phyloP scores from a whole-genome alignment of 2,113 vertebrate species.

The Notarius lentiginosus region DNA sequence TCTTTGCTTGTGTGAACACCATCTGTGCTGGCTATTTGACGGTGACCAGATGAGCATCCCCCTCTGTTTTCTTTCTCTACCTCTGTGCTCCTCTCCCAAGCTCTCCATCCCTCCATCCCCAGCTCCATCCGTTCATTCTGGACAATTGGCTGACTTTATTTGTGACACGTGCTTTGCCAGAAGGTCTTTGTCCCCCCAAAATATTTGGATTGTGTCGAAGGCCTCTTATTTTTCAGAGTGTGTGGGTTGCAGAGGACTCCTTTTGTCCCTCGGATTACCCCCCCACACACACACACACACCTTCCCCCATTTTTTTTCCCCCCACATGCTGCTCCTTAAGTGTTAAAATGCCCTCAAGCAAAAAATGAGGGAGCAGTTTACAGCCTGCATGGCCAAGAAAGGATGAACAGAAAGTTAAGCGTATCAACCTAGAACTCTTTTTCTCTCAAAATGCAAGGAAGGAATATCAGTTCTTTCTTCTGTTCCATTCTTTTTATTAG shows the following conservation, averaged over 20 bases:
- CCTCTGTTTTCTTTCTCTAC: constrained; percentile 43
- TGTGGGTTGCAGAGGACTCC: constrained; percentile 49
- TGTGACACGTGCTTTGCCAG: constrained; percentile 66
- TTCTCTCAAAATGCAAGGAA: not conserved
- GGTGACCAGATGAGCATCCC: constrained; percentile 65
- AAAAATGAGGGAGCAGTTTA: constrained; percentile 74
- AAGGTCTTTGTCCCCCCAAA: constrained; percentile 39
- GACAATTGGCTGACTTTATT: constrained; percentile 70
- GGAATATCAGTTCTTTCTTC: not conserved
- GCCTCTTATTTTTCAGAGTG: constrained; percentile 35
- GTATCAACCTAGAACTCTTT: not conserved
- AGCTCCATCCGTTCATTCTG: constrained; percentile 47
- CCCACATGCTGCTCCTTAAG: constrained; percentile 68
- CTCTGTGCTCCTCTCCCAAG: constrained; percentile 31
- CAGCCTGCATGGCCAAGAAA: constrained; percentile 29
- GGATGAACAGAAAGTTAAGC: not conserved
- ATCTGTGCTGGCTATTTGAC: constrained; percentile 68
- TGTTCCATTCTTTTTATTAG: not conserved
- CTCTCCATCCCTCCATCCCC: constrained; percentile 17
- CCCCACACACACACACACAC: constrained; percentile 27
- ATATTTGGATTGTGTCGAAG: not conserved
- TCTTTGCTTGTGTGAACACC: constrained; percentile 66
- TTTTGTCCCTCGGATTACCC: constrained; percentile 70
- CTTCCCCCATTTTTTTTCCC: not conserved
- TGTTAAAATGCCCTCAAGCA: constrained; percentile 72